phyloP scores from a whole-genome alignment of 2,113 vertebrate species.

The Oncorhynchus clarkii region DNA sequence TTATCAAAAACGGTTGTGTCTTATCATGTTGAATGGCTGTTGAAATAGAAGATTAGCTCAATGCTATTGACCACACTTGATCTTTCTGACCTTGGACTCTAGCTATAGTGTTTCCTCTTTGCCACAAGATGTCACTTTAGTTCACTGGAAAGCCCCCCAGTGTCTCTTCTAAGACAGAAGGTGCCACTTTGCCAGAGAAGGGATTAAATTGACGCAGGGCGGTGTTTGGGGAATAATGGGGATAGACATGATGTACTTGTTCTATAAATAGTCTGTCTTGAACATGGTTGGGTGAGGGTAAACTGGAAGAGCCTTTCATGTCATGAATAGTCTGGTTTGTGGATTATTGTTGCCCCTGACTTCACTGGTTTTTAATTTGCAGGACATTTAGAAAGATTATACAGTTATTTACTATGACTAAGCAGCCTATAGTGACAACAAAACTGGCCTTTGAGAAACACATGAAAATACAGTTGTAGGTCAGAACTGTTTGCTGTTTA shows the following conservation, averaged over 20 bases:
- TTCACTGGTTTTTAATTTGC: not conserved
- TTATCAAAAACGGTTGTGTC: not conserved
- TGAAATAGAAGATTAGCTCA: not conserved
- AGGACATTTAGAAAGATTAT: not conserved
- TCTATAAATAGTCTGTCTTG: not conserved
- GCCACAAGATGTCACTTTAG: conserved; percentile 64
- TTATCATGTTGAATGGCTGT: too few relatives aligned
- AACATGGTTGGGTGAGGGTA: not conserved
- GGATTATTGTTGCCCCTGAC: not conserved
- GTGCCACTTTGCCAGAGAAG: not conserved
- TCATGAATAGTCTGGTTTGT: not conserved
- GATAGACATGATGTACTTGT: not conserved
- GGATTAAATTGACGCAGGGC: not conserved
- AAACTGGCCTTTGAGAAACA: not conserved
- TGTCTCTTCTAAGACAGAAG: not conserved
- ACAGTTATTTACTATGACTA: not conserved
- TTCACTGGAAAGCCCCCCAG: conserved; percentile 41
- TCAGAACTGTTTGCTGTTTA: not conserved
- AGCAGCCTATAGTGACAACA: not conserved
- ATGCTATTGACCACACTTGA: conserved; percentile 22
- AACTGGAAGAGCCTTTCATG: too few relatives aligned
- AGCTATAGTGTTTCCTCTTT: conserved; percentile 23
- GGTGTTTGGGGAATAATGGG: not conserved
- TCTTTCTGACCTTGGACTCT: conserved; percentile 45
- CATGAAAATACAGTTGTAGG: not conserved